Base-by-base conservation (phyloP, 1,140 invertebrate genomes). In the Megalonaias nervosa region DNA sequence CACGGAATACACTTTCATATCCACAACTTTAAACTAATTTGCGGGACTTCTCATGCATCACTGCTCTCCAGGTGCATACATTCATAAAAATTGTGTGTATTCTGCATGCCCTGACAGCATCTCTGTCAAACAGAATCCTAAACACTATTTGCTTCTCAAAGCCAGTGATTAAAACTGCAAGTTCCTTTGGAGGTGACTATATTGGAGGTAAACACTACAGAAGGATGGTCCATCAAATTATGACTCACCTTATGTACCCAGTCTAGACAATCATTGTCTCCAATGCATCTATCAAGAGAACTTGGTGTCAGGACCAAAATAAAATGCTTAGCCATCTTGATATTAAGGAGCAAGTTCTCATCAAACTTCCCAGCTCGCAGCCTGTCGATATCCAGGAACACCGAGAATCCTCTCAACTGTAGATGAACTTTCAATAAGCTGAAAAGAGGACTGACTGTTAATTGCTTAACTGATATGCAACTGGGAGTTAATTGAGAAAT, bases 261-360 rank as follows among this genome's bases (percentile, higher is more conserved):
- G 92, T 99, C 98, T 92, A 99, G 99, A 89, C 96, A 95, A 71
- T 99, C 97, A 26, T 91, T 93, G 89, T 99, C 98, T 38, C 94
- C 94, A 74, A 97, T 93, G 90, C 98, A 99, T 81, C 98, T 93
- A 82, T 99, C 98, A 64, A 99, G 91, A 48, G 98, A 97, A 82
- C 96, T 95, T 4, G 97, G 97, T 23, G 98, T 99, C 58, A 99
- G 92, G 66, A 99, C 98, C 55, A 99, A 92, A 55, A 99, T 92
- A 91, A 99, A 99, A 90, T 99, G 96, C 91, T 97, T 97, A 2
- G 98, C 98, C 81, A 98, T 96, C 84, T 95, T 94, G 88, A 99
- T 99, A 90, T 97, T 99, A 89, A 98, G 96, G 59, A 99, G 92
- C 15, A 99, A 91, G 90, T 98, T 98, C 86, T 99, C 99, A 90